These are phyloP conservation scores for Hemicordylus capensis DNA, from an alignment of 2,113 vertebrate species.

Conservation along the genomic window DNA sequence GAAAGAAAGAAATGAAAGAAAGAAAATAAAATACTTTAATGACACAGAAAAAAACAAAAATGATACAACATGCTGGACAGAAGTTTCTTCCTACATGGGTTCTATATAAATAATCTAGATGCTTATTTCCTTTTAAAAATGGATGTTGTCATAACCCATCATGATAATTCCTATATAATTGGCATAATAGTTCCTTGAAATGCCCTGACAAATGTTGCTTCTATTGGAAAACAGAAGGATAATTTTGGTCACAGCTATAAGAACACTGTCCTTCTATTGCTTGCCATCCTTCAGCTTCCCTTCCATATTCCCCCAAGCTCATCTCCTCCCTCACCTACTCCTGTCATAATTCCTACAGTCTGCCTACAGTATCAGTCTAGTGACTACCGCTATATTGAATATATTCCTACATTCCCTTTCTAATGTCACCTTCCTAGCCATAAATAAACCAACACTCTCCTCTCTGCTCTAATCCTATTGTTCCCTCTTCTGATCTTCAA, in stretches of 20 bases:
- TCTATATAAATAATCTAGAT: neutral
- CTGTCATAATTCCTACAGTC: neutral
- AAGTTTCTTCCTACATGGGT: neutral
- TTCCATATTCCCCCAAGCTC: neutral
- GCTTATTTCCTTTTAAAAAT: neutral
- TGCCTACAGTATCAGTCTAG: neutral
- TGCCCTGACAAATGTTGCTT: neutral
- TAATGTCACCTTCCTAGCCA: neutral
- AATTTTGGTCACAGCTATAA: neutral
- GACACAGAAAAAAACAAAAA: neutral
- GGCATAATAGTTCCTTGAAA: neutral
- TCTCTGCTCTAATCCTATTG: neutral
- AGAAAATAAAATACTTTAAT: neutral
- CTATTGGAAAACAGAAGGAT: conserved; percentile 23
- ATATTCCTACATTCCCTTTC: neutral
- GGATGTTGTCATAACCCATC: neutral
- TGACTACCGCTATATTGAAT: neutral
- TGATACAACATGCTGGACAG: neutral
- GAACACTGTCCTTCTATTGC: neutral
- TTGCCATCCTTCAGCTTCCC: neutral
- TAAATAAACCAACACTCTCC: neutral
- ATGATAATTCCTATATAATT: neutral
- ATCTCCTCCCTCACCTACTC: neutral
- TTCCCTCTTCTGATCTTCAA: neutral
- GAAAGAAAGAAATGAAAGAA: neutral